Evolutionary conservation across 2,113 vertebrate genomes (phyloP).

Genomic region (Lasiurus cinereus): DNA sequence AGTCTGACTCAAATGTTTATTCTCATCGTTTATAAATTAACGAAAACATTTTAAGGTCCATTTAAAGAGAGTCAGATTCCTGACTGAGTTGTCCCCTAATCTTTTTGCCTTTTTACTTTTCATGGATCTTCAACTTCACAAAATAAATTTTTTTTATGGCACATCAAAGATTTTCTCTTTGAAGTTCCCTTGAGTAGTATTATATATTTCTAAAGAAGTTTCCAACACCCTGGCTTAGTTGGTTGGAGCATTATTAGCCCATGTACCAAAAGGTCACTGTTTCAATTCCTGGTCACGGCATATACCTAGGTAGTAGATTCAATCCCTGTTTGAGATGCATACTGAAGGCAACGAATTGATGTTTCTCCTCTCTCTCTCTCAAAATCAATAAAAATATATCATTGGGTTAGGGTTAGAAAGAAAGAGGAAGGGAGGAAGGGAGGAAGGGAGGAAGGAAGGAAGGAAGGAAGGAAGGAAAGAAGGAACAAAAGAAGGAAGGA

Average conservation of each 20-base stretch:
- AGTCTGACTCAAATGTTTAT: background rate
- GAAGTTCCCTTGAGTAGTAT: background rate
- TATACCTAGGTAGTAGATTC: background rate
- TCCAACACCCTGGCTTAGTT: background rate
- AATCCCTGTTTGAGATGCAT: background rate
- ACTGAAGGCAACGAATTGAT: background rate
- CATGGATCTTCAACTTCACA: background rate
- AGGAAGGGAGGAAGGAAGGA: no score
- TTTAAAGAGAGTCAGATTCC: slow-evolving; percentile 16
- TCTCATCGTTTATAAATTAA: slow-evolving; percentile 13
- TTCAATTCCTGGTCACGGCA: background rate
- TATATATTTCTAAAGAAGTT: slow-evolving; percentile 49
- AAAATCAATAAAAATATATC: background rate
- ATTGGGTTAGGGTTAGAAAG: background rate
- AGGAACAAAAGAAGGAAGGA: no score
- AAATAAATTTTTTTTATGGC: slow-evolving; percentile 32
- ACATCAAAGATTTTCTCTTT: slow-evolving; percentile 41
- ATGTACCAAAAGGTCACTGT: background rate
- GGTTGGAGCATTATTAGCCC: background rate
- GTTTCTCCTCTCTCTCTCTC: background rate
- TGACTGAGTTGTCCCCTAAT: background rate
- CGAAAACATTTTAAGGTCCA: slow-evolving; percentile 25
- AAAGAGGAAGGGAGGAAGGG: background rate
- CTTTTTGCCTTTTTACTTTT: slow-evolving; percentile 35
- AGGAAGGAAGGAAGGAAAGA: no score